A percentile compares a stretch with the other conserved stretches of the same genome.
Conservation (phyloP, 2,888 invertebrate species). For the Mimas tiliae region DNA sequence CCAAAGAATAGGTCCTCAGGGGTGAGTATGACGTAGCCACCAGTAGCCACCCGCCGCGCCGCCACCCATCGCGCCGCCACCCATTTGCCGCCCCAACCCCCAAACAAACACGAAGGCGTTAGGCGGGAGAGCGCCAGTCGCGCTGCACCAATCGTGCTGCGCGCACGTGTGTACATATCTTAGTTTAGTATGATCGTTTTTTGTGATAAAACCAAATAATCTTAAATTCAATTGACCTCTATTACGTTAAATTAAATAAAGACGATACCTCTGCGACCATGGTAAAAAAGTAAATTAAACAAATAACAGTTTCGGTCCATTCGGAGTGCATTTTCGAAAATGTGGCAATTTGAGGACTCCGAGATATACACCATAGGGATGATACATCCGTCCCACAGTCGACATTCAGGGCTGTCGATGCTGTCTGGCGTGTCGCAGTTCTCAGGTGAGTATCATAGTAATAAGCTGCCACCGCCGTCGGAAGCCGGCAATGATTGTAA, state of each 20-base stretch:
- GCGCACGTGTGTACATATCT: constrained; percentile 48
- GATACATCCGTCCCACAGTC: constrained; percentile 88
- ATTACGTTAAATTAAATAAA: neutral
- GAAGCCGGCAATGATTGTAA: neutral
- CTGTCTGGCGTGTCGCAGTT: constrained; percentile 76
- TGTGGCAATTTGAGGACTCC: constrained; percentile 89
- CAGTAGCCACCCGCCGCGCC: constrained; percentile 55
- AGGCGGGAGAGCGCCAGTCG: constrained; percentile 62
- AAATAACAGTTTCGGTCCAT: constrained; percentile 26
- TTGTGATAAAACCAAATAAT: neutral
- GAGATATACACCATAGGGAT: constrained; percentile 95
- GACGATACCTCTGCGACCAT: neutral
- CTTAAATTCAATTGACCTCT: neutral
- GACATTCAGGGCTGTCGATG: constrained; percentile 88
- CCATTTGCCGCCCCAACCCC: constrained; percentile 44
- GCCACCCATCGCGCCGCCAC: too few species aligned
- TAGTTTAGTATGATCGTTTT: constrained; percentile 22
- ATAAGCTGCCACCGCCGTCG: neutral
- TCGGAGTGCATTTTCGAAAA: constrained; percentile 47
- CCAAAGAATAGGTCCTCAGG: constrained; percentile 46
- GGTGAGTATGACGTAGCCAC: constrained; percentile 63
- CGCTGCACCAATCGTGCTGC: constrained; percentile 69
- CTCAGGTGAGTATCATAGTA: constrained; percentile 60
- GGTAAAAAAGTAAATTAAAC: constrained; percentile 9
- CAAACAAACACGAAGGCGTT: constrained; percentile 50